Conservation (phyloP, 2,113 vertebrate genomes). For the Takifugu flavidus region DNA sequence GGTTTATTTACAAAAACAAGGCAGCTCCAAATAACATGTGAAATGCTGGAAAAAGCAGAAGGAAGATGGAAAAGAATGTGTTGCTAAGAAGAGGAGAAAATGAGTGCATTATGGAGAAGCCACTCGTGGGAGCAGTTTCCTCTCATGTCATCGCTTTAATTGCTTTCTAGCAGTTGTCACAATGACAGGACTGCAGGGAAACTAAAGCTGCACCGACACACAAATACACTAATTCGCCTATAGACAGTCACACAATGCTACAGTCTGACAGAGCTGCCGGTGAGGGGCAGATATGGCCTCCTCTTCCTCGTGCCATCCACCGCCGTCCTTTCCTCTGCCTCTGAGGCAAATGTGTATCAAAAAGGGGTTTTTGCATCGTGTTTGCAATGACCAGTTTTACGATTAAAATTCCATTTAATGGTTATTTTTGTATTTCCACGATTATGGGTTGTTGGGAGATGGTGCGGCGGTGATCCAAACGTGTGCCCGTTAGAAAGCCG, state of each 20-base stretch:
- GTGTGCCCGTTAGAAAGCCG: not conserved
- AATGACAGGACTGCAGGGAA: slow-evolving; percentile 63
- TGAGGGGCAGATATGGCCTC: slow-evolving; percentile 37
- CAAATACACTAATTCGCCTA: slow-evolving; percentile 4
- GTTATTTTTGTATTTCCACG: slow-evolving; percentile 19
- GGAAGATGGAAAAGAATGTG: slow-evolving; percentile 40
- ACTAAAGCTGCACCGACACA: slow-evolving; percentile 28
- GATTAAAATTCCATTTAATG: slow-evolving; percentile 40
- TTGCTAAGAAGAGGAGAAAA: slow-evolving; percentile 51
- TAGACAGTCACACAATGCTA: slow-evolving; percentile 4
- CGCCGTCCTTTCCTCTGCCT: slow-evolving; percentile 25
- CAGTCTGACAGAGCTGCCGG: slow-evolving; percentile 46
- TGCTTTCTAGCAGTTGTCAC: slow-evolving; percentile 67
- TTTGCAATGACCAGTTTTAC: slow-evolving; percentile 22
- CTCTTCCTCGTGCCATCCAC: not conserved
- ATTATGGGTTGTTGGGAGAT: slow-evolving; percentile 19
- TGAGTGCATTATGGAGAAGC: slow-evolving; percentile 56
- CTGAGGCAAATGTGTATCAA: slow-evolving; percentile 38
- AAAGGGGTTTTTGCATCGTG: slow-evolving; percentile 21
- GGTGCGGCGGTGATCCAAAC: not conserved
- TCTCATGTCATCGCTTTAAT: slow-evolving; percentile 68
- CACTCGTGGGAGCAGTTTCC: slow-evolving; percentile 59
- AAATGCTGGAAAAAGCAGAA: slow-evolving; percentile 20
- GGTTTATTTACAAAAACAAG: slow-evolving; percentile 4
- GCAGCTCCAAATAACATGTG: slow-evolving; percentile 11